phyloP scores from a whole-genome alignment of 2,797 vertebrate genomes.

The Sebastes taczanowskii region DNA sequence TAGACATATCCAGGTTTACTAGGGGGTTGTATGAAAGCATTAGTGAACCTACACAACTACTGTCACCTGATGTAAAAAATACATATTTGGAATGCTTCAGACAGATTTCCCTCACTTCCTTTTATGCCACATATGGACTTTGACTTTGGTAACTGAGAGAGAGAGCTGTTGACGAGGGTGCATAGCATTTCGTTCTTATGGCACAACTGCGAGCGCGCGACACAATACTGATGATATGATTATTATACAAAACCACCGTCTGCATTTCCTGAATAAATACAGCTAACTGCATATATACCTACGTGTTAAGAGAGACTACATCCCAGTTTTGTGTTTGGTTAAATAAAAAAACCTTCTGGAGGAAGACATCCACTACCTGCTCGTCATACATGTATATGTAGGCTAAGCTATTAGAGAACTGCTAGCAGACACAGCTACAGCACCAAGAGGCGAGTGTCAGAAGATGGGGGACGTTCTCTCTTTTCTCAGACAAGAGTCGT shows the following conservation, averaged over 20 bases:
- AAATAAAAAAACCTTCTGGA: conserved; percentile 16
- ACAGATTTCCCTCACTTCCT: conserved; percentile 77
- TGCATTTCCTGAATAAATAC: conserved; percentile 71
- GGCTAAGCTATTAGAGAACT: conserved; percentile 11
- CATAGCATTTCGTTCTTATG: conserved; percentile 58
- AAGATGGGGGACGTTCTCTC: not conserved
- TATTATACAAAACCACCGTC: conserved; percentile 43
- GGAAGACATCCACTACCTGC: conserved; percentile 30
- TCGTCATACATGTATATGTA: not conserved
- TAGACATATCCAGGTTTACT: conserved; percentile 30
- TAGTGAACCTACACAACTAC: conserved; percentile 18
- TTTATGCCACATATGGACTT: conserved; percentile 50
- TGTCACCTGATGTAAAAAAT: conserved; percentile 54
- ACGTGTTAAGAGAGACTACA: conserved; percentile 67
- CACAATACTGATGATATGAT: conserved; percentile 72
- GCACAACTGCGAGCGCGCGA: conserved; percentile 44
- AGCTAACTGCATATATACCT: conserved; percentile 49
- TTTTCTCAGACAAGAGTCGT: not conserved
- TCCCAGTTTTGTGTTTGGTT: conserved; percentile 60
- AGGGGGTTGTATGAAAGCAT: conserved; percentile 23
- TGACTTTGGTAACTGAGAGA: conserved; percentile 76
- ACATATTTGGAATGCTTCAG: conserved; percentile 70
- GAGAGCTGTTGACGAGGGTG: conserved; percentile 47
- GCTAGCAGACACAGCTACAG: conserved; percentile 35
- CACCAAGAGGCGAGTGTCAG: conserved; percentile 38